These are phyloP conservation scores for Peribatodes rhomboidaria DNA, from an alignment of 2,888 invertebrate species.

Conservation along the genomic window DNA sequence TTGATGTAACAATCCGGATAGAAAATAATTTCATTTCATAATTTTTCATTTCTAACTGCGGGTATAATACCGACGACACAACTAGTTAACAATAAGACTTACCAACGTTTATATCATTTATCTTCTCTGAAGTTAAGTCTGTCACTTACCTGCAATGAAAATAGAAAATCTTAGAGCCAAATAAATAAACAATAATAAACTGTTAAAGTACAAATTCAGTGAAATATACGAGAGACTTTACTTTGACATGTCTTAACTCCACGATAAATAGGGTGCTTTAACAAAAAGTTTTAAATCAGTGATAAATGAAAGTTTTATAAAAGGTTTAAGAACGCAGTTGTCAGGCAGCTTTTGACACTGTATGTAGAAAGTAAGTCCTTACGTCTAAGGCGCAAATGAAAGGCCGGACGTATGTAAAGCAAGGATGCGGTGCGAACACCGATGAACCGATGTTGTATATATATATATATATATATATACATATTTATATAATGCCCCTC, in stretches of 20 bases:
- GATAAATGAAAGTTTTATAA: slow-evolving; percentile 16
- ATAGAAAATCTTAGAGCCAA: slow-evolving; percentile 20
- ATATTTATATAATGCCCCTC: no score
- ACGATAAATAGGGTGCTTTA: slow-evolving; percentile 19
- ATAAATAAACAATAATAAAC: slow-evolving; percentile 3
- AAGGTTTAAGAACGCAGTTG: slow-evolving; percentile 2
- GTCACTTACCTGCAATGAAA: slow-evolving; percentile 47
- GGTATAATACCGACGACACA: no score
- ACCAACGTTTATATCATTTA: not conserved
- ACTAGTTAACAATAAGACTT: no score
- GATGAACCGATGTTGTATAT: no score
- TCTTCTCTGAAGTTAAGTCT: not conserved
- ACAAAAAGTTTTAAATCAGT: slow-evolving; percentile 26
- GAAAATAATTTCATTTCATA: no score
- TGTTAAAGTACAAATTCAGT: not conserved
- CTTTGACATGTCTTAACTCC: slow-evolving; percentile 10
- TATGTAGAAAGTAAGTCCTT: no score
- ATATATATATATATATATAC: no score
- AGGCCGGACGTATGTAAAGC: no score
- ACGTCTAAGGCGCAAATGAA: no score
- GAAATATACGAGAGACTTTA: not conserved
- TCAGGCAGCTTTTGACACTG: not conserved
- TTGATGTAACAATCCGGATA: no score
- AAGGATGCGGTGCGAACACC: no score
- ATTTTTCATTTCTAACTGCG: no score